Percentiles rank a stretch among this genome's conserved stretches.
These are phyloP conservation scores for Didymodactylos carnosus DNA, from an alignment of 2,888 invertebrate genomes.

Conservation along the genomic window DNA sequence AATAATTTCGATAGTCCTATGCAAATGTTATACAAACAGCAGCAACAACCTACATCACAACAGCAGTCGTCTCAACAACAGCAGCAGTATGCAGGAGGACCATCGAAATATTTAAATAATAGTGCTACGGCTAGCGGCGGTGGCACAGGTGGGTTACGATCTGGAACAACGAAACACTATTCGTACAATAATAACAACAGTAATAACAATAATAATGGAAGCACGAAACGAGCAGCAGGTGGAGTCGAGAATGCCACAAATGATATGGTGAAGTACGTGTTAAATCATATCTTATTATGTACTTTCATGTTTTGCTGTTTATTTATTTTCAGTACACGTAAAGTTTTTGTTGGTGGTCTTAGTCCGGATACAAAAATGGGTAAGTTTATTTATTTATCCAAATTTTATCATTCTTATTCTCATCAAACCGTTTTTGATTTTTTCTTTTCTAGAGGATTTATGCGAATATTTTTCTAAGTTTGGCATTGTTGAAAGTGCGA, in stretches of 20 bases:
- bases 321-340: background rate
- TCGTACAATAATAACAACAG: too few species aligned
- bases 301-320: background rate
- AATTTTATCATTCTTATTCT: background rate
- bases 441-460: background rate
- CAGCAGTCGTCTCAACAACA: background rate
- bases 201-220: background rate
- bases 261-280: background rate
- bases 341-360: constrained; percentile 1
- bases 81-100: background rate
- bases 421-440: background rate
- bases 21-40: background rate
- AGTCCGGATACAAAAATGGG: background rate
- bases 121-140: too few species aligned
- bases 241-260: background rate
- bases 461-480: background rate
- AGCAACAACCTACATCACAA: background rate
- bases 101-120: background rate
- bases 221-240: too few species aligned
- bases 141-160: too few species aligned
- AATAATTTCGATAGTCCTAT: background rate
- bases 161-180: too few species aligned
- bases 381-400: background rate
- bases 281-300: background rate
- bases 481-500: background rate